Evolutionary conservation across 1,140 invertebrate genomes (phyloP), one percentile per base, ranked within the genome.

Genomic region (Metaphire vulgaris): DNA sequence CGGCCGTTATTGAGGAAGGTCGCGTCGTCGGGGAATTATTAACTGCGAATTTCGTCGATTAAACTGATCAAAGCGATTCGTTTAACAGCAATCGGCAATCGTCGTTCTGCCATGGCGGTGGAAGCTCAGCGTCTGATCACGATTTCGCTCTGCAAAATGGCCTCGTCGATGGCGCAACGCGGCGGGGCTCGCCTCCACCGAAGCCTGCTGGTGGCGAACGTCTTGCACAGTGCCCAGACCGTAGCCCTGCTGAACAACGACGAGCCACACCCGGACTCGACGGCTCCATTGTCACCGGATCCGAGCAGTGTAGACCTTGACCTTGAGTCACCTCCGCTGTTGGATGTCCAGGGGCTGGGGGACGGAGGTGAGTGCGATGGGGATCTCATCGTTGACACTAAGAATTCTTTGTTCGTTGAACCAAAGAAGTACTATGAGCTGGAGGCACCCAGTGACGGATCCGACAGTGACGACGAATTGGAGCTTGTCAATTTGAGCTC

Each of bases 71-170:
- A 6, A 56, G 41, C 21, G 21, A 6, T 56, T 56, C 21, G 41
- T 56, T 6, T 12, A 56, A 56, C 41, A 6, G 41, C 6, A 56
- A 12, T 12, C 21, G 6, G 6, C 6, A 56, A 6, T 56, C 41
- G 41, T 56, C n/a, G 41, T 56, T n/a, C n/a, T 21, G 34, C n/a
- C 71, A 89, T 89, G 88, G 87, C 87, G 72, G 87, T 87, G 76
- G 82, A 91, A 85, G 89, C 90, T 31, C 89, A 90, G 82, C 86
- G 88, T 80, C 85, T 91, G 79, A 90, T 91, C 74, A 88, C 88
- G 76, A 86, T 91, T 75, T 91, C 90, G n/a, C 83, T 91, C 76
- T 89, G 89, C 26, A 91, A 91, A 86, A 91, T 91, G 80, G 89
- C 89, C 32, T 87, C 89, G 80, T 89, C 89, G 12, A 82, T 90